phyloP scores from a whole-genome alignment of 2,113 vertebrate genomes.

The Oxyruncus cristatus region DNA sequence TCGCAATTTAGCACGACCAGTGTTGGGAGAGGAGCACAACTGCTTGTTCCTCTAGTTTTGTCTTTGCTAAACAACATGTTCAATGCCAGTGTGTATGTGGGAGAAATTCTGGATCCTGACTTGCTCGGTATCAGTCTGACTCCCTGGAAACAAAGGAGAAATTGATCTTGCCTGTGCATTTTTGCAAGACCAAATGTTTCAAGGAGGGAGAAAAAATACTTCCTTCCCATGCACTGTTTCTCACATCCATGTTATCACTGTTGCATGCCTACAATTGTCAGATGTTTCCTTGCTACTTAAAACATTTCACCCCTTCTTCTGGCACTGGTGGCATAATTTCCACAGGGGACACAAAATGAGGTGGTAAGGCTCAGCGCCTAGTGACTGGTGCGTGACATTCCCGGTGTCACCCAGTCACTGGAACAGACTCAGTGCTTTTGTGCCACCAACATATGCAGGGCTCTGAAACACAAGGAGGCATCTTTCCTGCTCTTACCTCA shows the following conservation, averaged over 20 bases:
- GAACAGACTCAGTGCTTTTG: background rate
- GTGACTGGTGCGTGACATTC: accelerated
- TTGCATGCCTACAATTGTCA: background rate
- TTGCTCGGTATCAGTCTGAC: background rate
- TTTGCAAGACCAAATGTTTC: background rate
- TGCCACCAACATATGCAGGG: background rate
- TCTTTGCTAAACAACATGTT: background rate
- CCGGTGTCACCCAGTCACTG: accelerated
- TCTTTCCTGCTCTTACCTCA: background rate
- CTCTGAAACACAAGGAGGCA: background rate
- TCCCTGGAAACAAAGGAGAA: background rate
- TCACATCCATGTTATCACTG: background rate
- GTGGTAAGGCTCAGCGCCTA: background rate
- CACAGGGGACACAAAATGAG: background rate
- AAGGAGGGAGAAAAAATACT: background rate
- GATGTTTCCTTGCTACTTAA: background rate
- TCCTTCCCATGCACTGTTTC: background rate
- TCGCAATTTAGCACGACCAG: background rate
- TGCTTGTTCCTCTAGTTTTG: background rate
- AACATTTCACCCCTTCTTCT: background rate
- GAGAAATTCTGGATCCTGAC: background rate
- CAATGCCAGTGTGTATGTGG: background rate
- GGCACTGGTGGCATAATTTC: background rate
- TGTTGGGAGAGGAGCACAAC: background rate
- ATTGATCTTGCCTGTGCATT: background rate